A percentile compares a stretch with the other conserved stretches of the same genome.
phyloP scores from a whole-genome alignment of 2,113 vertebrate genomes.

The Natator depressus region DNA sequence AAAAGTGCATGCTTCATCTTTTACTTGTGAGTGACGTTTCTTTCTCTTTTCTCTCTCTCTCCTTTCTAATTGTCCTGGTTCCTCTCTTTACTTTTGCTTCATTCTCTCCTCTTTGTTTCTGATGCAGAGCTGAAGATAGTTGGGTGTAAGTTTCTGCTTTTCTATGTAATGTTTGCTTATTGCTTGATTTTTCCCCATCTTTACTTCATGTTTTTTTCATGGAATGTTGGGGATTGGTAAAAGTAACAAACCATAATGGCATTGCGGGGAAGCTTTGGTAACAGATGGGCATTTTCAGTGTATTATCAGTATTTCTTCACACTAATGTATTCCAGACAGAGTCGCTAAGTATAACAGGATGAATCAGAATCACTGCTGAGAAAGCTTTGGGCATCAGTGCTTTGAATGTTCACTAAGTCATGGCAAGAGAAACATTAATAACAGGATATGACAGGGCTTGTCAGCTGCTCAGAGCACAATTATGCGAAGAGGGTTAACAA shows the following conservation, averaged over 20 bases:
- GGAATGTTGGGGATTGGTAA: constrained; percentile 72
- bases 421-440: background rate
- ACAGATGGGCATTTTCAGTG: background rate
- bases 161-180: constrained; percentile 76
- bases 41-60: constrained; percentile 77
- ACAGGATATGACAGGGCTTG: background rate
- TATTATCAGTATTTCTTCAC: constrained; percentile 53
- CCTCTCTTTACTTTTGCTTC: constrained; percentile 72
- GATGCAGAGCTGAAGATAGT: constrained; percentile 88
- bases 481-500: background rate
- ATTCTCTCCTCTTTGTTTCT: constrained; percentile 77
- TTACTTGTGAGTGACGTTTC: constrained; percentile 74
- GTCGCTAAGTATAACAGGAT: constrained; percentile 2
- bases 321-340: constrained; percentile 31
- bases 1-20: constrained; percentile 79
- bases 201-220: constrained; percentile 68
- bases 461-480: background rate
- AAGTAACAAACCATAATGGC: constrained; percentile 31
- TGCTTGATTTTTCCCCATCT: constrained; percentile 79
- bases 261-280: constrained; percentile 23
- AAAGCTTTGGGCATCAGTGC: constrained; percentile 35
- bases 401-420: constrained; percentile 14
- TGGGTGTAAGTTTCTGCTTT: constrained; percentile 88
- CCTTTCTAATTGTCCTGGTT: constrained; percentile 78
- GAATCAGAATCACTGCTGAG: constrained; percentile 5